Base-by-base conservation (phyloP, 2,113 vertebrate species). In the Notiomystis cincta region DNA sequence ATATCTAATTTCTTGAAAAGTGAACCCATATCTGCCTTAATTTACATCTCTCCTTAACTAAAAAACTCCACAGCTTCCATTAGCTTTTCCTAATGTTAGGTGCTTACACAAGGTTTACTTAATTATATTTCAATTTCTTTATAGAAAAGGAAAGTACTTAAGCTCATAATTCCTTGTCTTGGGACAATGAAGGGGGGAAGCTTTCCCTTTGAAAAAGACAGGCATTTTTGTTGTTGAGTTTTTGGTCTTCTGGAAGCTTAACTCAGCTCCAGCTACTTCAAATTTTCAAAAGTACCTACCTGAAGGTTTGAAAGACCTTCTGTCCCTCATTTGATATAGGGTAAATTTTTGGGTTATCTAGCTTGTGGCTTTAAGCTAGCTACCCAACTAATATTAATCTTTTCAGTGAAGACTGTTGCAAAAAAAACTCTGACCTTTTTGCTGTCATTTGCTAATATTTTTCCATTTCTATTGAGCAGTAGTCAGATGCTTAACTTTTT, bases 131-230 rank as follows among this genome's bases (percentile, higher is more conserved):
- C 7, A 37, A 8, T 50, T 58, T 82, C 10, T 35, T 79, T 82
- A 14, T 45, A 53, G 25, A 69, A 88, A 31, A 30, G 7, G 8
- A 13, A 61, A 80, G 15, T 37, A 48, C 37, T 7, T 86, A 64
- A 61, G 13, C 6, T 67, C 27, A 35, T 21, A 51, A 76, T 64
- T 75, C 18, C 12, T 45, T 58, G 23, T 7, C 10, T n/a, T 22
- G 13, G 16, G 42, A 11, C 0, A 56, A 6, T n/a, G 6, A 19
- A 44, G 8, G 2, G 0, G 1, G 3, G 1, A 1, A 42, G 5
- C 1, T 38, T 45, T 89, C 23, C 3, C 0, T 10, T 50, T 66
- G 17, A 84, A 89, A 80, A 58, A 73, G 7, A 11, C 0, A 37
- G 6, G 2, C 5, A 57, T 58, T 57, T 84, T 66, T 61, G 1